phyloP scores from a whole-genome alignment of 2,797 vertebrate genomes.

The Buceros bicornis region DNA sequence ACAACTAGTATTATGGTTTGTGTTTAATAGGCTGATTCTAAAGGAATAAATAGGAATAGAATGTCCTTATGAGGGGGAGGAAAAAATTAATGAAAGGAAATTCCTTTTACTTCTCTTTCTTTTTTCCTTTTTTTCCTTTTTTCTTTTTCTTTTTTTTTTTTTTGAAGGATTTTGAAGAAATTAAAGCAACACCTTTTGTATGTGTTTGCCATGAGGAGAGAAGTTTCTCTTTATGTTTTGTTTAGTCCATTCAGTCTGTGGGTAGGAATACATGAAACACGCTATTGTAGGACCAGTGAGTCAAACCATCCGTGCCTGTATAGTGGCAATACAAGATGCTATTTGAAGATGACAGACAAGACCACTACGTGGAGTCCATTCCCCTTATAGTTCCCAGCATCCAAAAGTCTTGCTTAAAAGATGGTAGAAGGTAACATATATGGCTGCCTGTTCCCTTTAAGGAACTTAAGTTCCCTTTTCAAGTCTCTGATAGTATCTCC shows the following conservation, averaged over 20 bases:
- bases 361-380: background rate
- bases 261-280: background rate
- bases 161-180: background rate
- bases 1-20: background rate
- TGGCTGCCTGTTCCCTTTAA: background rate
- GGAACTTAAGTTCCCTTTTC: background rate
- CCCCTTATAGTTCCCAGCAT: background rate
- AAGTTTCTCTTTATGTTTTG: background rate
- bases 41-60: background rate
- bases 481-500: background rate
- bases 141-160: background rate
- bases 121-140: background rate
- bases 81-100: background rate
- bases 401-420: background rate
- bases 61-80: background rate
- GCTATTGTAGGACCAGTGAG: background rate
- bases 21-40: background rate
- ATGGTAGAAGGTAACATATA: background rate
- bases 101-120: background rate
- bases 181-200: background rate
- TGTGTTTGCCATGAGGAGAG: background rate
- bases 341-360: background rate
- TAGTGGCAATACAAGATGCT: background rate
- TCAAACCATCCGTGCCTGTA: background rate
- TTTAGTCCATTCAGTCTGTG: background rate